Evolutionary conservation across 2,888 invertebrate species (phyloP).

Genomic region (Thereva nobilitata): DNA sequence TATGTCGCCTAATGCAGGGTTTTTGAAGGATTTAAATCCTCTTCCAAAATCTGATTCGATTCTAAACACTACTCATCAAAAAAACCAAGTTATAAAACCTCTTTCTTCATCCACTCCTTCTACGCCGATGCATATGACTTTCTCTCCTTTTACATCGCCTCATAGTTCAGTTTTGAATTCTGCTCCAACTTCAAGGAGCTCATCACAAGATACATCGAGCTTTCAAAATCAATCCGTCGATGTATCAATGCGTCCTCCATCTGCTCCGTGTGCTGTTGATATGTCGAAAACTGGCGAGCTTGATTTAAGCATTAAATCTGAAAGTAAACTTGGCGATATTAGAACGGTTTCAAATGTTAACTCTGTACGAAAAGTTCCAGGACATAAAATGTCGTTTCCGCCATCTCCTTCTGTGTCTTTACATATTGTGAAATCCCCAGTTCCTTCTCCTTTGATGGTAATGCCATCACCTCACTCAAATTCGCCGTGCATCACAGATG

Average conservation of each 20-base stretch:
- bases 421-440: constrained; percentile 77
- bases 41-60: constrained; percentile 19
- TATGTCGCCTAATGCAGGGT: neutral
- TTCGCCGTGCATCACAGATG: constrained; percentile 83
- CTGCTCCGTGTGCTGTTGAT: constrained; percentile 37
- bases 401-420: constrained; percentile 68
- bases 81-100: constrained; percentile 6
- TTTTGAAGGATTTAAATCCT: neutral
- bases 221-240: constrained; percentile 18
- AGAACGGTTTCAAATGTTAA: constrained; percentile 8
- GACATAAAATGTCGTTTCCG: constrained; percentile 31
- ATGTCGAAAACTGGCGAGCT: constrained; percentile 34
- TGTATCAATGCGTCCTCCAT: constrained; percentile 41
- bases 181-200: constrained; percentile 22
- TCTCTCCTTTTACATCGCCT: constrained; percentile 37
- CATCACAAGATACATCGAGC: constrained; percentile 18
- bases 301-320: constrained; percentile 28
- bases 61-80: constrained; percentile 18
- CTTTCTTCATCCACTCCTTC: constrained; percentile 30
- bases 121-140: constrained; percentile 33
- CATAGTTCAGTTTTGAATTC: constrained; percentile 12
- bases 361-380: constrained; percentile 17
- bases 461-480: constrained; percentile 66
- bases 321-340: constrained; percentile 8
- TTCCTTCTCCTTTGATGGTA: constrained; percentile 68